These are phyloP conservation scores for Leptobrachium ailaonicum DNA, from an alignment of 2,113 vertebrate genomes.

Conservation along the genomic window DNA sequence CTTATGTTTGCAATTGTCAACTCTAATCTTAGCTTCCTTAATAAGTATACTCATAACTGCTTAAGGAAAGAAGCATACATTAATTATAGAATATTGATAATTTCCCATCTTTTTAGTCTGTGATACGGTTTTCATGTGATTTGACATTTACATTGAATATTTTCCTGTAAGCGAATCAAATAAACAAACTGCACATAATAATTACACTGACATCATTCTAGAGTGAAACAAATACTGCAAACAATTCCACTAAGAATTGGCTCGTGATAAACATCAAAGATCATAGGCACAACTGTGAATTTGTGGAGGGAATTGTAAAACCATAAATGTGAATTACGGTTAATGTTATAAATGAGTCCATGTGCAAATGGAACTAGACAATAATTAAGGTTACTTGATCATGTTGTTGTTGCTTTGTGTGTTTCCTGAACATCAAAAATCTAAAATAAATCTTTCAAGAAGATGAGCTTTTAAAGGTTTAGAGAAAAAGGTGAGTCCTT, in stretches of 20 bases:
- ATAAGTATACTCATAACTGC: slow-evolving; percentile 75
- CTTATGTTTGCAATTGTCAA: slow-evolving; percentile 83
- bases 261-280: slow-evolving; percentile 23
- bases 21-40: slow-evolving; percentile 76
- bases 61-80: slow-evolving; percentile 71
- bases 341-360: too few relatives aligned
- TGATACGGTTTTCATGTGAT: slow-evolving; percentile 50
- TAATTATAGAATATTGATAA: slow-evolving; percentile 73
- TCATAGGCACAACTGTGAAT: slow-evolving; percentile 2
- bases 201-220: slow-evolving; percentile 29
- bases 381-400: too few relatives aligned
- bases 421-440: too few relatives aligned
- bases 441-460: too few relatives aligned
- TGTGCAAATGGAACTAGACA: too few relatives aligned
- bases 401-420: too few relatives aligned
- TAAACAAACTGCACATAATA: slow-evolving; percentile 49
- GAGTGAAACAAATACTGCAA: slow-evolving; percentile 46
- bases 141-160: slow-evolving; percentile 51
- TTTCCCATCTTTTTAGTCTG: slow-evolving; percentile 61
- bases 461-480: too few relatives aligned
- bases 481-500: too few relatives aligned
- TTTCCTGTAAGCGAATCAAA: slow-evolving; percentile 38
- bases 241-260: slow-evolving; percentile 47
- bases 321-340: too few relatives aligned
- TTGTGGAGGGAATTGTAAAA: slow-evolving; percentile 15